Base-by-base conservation (phyloP, 2,888 invertebrate species). In the Anaspis maculata region DNA sequence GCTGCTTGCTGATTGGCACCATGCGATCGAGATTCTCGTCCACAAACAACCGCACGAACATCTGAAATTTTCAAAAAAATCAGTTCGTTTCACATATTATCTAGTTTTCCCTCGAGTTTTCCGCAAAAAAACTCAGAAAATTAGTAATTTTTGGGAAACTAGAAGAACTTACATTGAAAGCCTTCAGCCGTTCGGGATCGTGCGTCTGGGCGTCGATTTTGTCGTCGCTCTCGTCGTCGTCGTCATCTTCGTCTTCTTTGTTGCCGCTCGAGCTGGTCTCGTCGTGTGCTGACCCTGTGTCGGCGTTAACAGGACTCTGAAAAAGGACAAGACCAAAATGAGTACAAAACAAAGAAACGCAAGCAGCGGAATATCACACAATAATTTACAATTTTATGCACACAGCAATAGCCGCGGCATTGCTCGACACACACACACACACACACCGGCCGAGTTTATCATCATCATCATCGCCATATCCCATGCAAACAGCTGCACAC, bases 1-100 rank as follows among this genome's bases (percentile, higher is more conserved):
- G 95, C 68, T 95, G 95, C 62, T 95, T 92, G 31, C 94, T 94
- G 57, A 95, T 95, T 36, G 95, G 95, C 36, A 95, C 91, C 73
- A 91, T 91, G 59, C 95, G 78, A 65, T 95, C 95, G 51, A 95
- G 72, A 62, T 95, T 95, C 69, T 95, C 95, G 63, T 95, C 95
- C 41, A 95, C 95, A 68, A 95, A 95, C 39, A 95, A 73, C 24
- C 95, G 80, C 41, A 95, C 94, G 67, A 95, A 95, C 95, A 95
- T 95, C 95, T 95, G 41, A 12, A 49, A 45, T 28, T 26, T 26
- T 7, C n/a, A 10, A 27, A 9, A 6, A 13, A 27, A 11, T 12
- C 5, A 7, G 10, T 19, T 9, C 19, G 7, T 9, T 27, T 13
- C 10, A 27, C 10, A 12, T n/a, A n/a, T n/a, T n/a, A n/a, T n/a